Conservation (phyloP, 1,140 invertebrate species). For the Drosophila varians region DNA sequence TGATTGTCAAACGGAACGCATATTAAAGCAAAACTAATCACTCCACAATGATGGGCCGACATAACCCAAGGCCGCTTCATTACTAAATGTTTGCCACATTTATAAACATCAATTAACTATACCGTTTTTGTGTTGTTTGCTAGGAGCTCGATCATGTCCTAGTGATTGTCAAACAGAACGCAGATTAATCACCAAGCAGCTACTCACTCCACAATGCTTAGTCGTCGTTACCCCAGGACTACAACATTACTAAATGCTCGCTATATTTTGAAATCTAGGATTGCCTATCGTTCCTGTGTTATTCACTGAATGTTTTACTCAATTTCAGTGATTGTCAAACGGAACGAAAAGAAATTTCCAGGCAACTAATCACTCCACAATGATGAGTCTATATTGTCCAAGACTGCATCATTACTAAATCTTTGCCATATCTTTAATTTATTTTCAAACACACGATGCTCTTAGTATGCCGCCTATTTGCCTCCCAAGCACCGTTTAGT, state of each 20-base stretch:
- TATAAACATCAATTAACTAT: background rate
- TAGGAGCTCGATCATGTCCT: conserved; percentile 25
- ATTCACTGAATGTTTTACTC: conserved; percentile 44
- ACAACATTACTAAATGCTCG: conserved; percentile 74
- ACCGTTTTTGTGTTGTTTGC: conserved; percentile 69
- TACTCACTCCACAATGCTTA: conserved; percentile 48
- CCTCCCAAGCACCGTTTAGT: conserved; percentile 61
- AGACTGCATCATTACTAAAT: conserved; percentile 44
- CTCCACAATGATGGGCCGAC: conserved; percentile 57
- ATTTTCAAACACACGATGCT: conserved; percentile 2
- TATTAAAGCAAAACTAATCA: conserved; percentile 42
- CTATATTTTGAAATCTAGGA: conserved; percentile 19
- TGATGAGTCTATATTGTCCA: conserved; percentile 37
- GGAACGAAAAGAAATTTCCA: conserved; percentile 65
- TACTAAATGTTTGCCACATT: conserved; percentile 38
- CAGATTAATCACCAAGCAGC: conserved; percentile 40
- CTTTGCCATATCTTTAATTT: conserved; percentile 23
- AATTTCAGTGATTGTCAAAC: conserved; percentile 72
- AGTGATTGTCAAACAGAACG: conserved; percentile 80
- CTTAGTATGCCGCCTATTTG: conserved; percentile 60
- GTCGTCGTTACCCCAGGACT: conserved; percentile 20
- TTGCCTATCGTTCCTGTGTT: conserved; percentile 64
- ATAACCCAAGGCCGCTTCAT: conserved; percentile 23
- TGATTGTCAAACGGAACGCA: conserved; percentile 81
- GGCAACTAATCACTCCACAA: conserved; percentile 47